phyloP scores from a whole-genome alignment of 2,888 invertebrate species.

The Mechanitis mazaeus region DNA sequence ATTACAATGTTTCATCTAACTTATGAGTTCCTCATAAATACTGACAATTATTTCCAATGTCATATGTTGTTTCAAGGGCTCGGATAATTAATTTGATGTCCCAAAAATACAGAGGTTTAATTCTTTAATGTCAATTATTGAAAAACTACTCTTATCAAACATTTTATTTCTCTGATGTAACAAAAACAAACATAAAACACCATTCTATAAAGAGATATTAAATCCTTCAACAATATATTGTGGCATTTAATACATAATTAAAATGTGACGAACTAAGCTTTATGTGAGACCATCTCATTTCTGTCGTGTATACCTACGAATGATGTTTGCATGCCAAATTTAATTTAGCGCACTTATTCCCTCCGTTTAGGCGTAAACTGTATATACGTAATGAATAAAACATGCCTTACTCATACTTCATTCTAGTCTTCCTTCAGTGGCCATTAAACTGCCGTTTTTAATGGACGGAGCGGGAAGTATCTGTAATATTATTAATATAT shows the following conservation, averaged over 20 bases:
- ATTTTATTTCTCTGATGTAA: neutral
- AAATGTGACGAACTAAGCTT: constrained; percentile 20
- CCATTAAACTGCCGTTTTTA: constrained; percentile 33
- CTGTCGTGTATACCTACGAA: constrained; percentile 32
- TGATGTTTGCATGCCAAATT: constrained; percentile 68
- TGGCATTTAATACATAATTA: constrained; percentile 28
- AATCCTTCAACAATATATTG: neutral
- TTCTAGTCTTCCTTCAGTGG: constrained; percentile 46
- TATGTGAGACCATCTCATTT: constrained; percentile 25
- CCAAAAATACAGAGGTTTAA: neutral
- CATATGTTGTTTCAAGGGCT: no score
- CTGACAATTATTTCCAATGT: no score
- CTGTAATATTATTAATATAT: neutral
- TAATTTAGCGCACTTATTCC: constrained; percentile 63
- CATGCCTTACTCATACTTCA: constrained; percentile 65
- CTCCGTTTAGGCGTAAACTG: constrained; percentile 62
- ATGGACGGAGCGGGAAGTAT: neutral
- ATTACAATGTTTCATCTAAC: no score
- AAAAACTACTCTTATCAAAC: neutral
- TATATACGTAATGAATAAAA: constrained; percentile 67
- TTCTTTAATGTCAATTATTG: neutral
- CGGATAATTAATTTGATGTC: no score
- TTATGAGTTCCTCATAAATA: no score
- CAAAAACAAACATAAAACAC: neutral
- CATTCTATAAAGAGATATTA: neutral